Conservation (phyloP, 2,888 invertebrate genomes). For the Creontiades dilutus region DNA sequence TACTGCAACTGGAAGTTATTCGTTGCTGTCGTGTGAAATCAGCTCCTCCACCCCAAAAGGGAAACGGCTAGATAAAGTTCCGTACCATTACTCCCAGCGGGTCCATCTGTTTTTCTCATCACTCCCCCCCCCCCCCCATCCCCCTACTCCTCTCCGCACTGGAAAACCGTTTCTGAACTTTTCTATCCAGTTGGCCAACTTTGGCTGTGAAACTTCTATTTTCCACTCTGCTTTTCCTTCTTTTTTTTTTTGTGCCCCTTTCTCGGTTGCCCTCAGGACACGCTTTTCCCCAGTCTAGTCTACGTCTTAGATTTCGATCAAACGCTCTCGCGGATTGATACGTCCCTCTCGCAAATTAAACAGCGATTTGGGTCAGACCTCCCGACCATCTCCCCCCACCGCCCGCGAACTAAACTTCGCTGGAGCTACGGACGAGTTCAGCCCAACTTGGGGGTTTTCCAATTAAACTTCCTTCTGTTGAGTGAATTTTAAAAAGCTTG, state of each 20-base stretch:
- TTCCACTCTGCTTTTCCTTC: background rate
- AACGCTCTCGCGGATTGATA: conserved; percentile 65
- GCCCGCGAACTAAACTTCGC: conserved; percentile 12
- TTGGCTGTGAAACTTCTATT: conserved; percentile 42
- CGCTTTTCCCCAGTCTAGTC: conserved; percentile 16
- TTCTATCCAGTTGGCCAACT: conserved; percentile 38
- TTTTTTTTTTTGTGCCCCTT: background rate
- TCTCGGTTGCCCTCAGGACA: conserved; percentile 15
- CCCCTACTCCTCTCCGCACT: background rate
- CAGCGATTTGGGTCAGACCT: conserved; percentile 68
- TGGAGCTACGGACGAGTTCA: background rate
- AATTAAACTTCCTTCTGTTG: conserved; percentile 68
- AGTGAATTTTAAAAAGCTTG: conserved; percentile 67
- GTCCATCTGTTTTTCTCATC: conserved; percentile 49
- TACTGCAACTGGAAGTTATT: no score
- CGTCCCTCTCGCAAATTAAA: conserved; percentile 65
- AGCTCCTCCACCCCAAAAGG: background rate
- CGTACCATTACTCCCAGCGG: conserved; percentile 3
- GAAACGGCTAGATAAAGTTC: background rate
- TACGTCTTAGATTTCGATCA: conserved; percentile 56
- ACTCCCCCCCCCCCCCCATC: background rate
- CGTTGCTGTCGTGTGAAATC: background rate
- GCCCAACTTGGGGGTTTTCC: conserved; percentile 65
- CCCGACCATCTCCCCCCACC: no score
- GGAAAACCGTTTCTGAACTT: conserved; percentile 23